Base-by-base conservation (phyloP, 2,888 invertebrate species). In the Penaeus monodon region DNA sequence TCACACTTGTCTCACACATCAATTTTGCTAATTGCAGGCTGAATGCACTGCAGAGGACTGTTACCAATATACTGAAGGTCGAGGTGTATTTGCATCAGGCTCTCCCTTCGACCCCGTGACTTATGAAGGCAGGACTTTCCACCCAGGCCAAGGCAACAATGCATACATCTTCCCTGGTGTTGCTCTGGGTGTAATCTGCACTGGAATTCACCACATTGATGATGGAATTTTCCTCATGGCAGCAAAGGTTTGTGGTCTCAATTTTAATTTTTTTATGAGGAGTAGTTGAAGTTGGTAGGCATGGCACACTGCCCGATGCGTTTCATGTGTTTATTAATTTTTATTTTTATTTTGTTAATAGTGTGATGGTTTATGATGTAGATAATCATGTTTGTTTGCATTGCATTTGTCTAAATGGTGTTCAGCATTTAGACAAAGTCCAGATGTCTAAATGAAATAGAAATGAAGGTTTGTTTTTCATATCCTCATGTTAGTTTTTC, bases 11-110 rank as follows among this genome's bases (percentile, higher is more conserved):
- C 57, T 57, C 17, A 57, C 17, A 57, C 17, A 57, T 57, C 17
- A 3, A 17, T 17, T 20, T 57, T 63, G 17, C 38, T 68, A 29
- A n/a, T 38, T 57, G 33, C 79, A 93, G 89, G 98, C 99, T 0
- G 99, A 99, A 93, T 99, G 99, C 92, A 99, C 99, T n/a, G 99
- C 99, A n/a, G 97, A 98, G 92, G 95, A 97, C 91, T 99, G 99
- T 7, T 99, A 99, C 93, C 94, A 93, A 70, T 93, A 95, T 91
- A 98, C 99, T 0, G 95, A 97, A 90, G 97, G 97, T 92, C 70
- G 86, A 7, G 88, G 92, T 88, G 92, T 94, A 76, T 94, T 94
- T 91, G 94, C 94, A 70, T 93, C 93, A 88, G 94, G 94, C n/a
- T 93, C 93, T 89, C 94, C 94, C 10, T 94, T 94, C 91, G 92